Conservation (phyloP, 1,140 invertebrate genomes). For the Tribolium madens region DNA sequence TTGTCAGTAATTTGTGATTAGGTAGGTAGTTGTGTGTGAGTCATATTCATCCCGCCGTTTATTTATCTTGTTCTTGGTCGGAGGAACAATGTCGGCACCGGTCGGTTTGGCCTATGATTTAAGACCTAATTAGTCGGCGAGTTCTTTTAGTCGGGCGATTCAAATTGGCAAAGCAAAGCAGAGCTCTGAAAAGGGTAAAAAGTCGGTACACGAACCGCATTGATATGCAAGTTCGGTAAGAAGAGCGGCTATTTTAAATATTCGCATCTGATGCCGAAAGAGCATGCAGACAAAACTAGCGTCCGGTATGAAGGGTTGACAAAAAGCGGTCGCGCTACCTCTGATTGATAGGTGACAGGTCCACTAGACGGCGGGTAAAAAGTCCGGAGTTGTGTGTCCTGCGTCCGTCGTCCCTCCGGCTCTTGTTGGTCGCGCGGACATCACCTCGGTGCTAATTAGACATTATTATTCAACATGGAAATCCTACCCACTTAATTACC, state of each 20-base stretch:
- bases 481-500: slow-evolving; percentile 48
- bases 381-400: slow-evolving; percentile 32
- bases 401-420: slow-evolving; percentile 8
- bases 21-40: neutral
- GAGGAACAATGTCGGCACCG: neutral
- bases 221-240: slow-evolving; percentile 56
- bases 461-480: slow-evolving; percentile 49
- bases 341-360: slow-evolving; percentile 63
- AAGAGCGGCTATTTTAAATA: slow-evolving; percentile 61
- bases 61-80: neutral
- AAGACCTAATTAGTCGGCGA: slow-evolving; percentile 24
- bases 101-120: neutral
- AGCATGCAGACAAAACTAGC: slow-evolving; percentile 57
- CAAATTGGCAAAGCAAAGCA: slow-evolving; percentile 31
- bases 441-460: slow-evolving; percentile 36
- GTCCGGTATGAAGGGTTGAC: slow-evolving; percentile 62
- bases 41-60: neutral
- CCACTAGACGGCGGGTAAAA: slow-evolving; percentile 61
- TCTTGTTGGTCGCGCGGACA: slow-evolving; percentile 4
- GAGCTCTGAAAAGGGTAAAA: slow-evolving; percentile 4
- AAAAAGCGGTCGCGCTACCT: slow-evolving; percentile 63
- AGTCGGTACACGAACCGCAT: slow-evolving; percentile 37
- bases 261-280: slow-evolving; percentile 58
- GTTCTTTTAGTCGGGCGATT: slow-evolving; percentile 5
- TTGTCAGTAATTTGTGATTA: too few relatives aligned